Percentiles rank a stretch among this genome's conserved stretches.
Conservation (phyloP, 2,113 vertebrate genomes). For the Menura novaehollandiae region DNA sequence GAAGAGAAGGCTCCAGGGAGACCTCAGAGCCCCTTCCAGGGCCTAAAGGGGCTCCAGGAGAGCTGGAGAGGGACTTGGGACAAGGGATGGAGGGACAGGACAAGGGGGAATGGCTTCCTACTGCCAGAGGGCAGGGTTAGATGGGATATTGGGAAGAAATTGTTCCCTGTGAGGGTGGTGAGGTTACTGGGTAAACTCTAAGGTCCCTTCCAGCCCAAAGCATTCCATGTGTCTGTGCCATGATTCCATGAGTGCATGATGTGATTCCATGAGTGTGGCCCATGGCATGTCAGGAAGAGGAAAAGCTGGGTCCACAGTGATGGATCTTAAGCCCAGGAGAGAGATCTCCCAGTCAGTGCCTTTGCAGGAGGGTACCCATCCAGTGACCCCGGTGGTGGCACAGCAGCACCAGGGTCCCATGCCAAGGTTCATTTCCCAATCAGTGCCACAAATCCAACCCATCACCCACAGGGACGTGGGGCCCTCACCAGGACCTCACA, state of each 20-base stretch:
- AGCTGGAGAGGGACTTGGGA: background rate
- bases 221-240: background rate
- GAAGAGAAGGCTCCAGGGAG: background rate
- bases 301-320: background rate
- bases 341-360: background rate
- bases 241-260: background rate
- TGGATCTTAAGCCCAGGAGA: background rate
- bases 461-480: background rate
- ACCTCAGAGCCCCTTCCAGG: background rate
- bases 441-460: background rate
- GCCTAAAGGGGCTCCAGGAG: background rate
- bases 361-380: background rate
- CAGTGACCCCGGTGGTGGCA: background rate
- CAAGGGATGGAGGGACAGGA: background rate
- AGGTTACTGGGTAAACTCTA: background rate
- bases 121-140: background rate
- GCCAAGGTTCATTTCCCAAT: background rate
- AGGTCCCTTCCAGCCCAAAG: background rate
- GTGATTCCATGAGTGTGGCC: background rate
- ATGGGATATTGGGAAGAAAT: background rate
- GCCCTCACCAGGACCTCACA: background rate
- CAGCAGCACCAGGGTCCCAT: background rate
- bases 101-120: background rate
- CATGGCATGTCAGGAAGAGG: background rate
- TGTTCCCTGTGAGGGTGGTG: background rate